A percentile compares a stretch with the other conserved stretches of the same genome.
These are phyloP conservation scores for Fukomys damarensis DNA, from an alignment of 2,113 vertebrate genomes.

Conservation along the genomic window DNA sequence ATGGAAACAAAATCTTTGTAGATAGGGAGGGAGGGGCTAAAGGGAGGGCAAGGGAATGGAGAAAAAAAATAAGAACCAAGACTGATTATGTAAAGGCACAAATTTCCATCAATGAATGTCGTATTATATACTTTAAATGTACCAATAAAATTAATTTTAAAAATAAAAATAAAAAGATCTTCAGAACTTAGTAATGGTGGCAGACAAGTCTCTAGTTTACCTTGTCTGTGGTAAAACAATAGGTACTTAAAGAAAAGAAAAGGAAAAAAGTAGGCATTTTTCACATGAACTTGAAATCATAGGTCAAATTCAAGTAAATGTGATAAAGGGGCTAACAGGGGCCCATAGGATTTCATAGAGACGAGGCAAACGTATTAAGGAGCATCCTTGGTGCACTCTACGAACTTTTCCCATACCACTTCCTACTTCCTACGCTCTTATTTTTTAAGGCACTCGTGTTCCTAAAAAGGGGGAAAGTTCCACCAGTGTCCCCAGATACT, in stretches of 20 bases:
- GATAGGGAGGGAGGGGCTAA: too few species aligned
- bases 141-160: too few species aligned
- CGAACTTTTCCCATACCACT: neutral
- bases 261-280: neutral
- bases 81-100: too few species aligned
- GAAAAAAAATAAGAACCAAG: too few species aligned
- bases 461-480: neutral
- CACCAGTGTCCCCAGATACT: neutral
- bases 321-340: neutral
- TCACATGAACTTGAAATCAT: neutral
- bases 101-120: too few species aligned
- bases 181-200: neutral
- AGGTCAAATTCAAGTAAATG: neutral
- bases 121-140: too few species aligned
- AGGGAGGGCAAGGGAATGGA: too few species aligned
- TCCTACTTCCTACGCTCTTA: neutral
- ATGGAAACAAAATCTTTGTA: too few species aligned
- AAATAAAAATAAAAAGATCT: neutral
- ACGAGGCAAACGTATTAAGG: neutral
- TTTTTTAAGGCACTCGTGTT: neutral
- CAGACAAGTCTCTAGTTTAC: neutral
- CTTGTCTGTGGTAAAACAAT: neutral
- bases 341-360: neutral
- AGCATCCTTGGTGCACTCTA: neutral
- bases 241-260: too few species aligned